Percentiles rank a stretch among this genome's conserved stretches.
These are phyloP conservation scores for Xestia c-nigrum DNA, from an alignment of 2,888 invertebrate species.

Conservation along the genomic window DNA sequence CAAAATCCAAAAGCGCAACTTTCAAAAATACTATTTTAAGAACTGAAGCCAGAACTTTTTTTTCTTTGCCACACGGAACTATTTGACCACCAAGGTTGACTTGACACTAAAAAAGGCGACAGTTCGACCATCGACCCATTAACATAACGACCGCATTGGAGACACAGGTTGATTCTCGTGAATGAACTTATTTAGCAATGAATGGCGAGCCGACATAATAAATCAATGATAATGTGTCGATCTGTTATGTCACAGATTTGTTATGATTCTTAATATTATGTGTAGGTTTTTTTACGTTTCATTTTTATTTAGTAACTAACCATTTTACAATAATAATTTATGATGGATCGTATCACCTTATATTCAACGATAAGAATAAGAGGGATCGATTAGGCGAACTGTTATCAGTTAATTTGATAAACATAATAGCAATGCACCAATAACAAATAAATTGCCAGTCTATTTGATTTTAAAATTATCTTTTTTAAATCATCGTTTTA, in stretches of 20 bases:
- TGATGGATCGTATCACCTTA: neutral
- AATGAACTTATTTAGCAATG: constrained; percentile 56
- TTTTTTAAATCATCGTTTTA: neutral
- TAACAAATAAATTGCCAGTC: neutral
- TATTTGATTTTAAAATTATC: neutral
- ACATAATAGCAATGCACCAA: neutral
- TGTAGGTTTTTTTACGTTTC: neutral
- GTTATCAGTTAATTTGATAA: neutral
- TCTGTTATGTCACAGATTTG: constrained; percentile 4
- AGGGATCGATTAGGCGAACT: too few relatives aligned
- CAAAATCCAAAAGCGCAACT: constrained; percentile 13
- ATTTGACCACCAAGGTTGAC: constrained; percentile 57
- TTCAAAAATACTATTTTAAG: constrained; percentile 35
- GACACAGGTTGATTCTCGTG: constrained; percentile 41
- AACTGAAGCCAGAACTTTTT: constrained; percentile 12
- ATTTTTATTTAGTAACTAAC: neutral
- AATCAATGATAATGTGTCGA: constrained; percentile 11
- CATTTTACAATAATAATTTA: neutral
- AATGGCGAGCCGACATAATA: constrained; percentile 31
- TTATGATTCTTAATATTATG: neutral
- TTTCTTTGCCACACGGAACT: constrained; percentile 43
- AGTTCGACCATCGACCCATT: constrained; percentile 47
- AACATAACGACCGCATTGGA: constrained; percentile 51
- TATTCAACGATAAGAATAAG: neutral
- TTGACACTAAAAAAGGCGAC: constrained; percentile 49